Evolutionary conservation across 2,888 invertebrate species (phyloP).

Genomic region (Philaethria dido): DNA sequence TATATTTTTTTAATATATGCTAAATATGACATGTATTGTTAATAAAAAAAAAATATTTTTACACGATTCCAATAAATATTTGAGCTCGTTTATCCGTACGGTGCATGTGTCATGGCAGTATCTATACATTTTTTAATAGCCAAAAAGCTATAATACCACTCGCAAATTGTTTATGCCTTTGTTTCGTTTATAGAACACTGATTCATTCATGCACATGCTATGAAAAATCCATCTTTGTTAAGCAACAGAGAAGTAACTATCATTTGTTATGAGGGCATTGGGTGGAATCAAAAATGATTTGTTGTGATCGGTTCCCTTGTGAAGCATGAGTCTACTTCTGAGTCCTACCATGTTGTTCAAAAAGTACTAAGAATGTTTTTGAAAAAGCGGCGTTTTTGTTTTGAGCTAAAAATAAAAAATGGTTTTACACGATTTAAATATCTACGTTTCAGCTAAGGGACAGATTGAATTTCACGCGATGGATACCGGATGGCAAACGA

Average conservation of each 20-base stretch:
- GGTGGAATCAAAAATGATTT: slow-evolving; percentile 38
- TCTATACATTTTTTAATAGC: slow-evolving; percentile 59
- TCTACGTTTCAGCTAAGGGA: too few relatives aligned
- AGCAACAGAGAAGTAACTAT: slow-evolving; percentile 71
- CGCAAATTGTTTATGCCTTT: slow-evolving; percentile 74
- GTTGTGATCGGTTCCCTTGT: too few relatives aligned
- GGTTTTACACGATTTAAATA: too few relatives aligned
- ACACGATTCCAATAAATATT: background rate
- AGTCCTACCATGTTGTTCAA: too few relatives aligned
- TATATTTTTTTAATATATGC: too few relatives aligned
- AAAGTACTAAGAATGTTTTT: too few relatives aligned
- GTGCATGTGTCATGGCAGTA: slow-evolving; percentile 46
- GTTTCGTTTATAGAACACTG: slow-evolving; percentile 63
- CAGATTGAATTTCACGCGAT: too few relatives aligned
- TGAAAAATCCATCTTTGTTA: slow-evolving; percentile 71
- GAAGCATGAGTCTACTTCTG: too few relatives aligned
- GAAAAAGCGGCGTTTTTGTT: too few relatives aligned
- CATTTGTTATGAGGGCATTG: slow-evolving; percentile 62
- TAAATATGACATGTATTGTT: too few relatives aligned
- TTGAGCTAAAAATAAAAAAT: too few relatives aligned
- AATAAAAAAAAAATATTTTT: background rate
- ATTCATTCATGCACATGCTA: slow-evolving; percentile 63
- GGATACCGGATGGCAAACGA: too few relatives aligned
- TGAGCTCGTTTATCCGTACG: background rate
- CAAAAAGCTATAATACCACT: slow-evolving; percentile 58